A percentile compares a stretch with the other conserved stretches of the same genome.
Evolutionary conservation across 2,113 vertebrate genomes (phyloP).

Genomic region (Drymodes brunneopygia): DNA sequence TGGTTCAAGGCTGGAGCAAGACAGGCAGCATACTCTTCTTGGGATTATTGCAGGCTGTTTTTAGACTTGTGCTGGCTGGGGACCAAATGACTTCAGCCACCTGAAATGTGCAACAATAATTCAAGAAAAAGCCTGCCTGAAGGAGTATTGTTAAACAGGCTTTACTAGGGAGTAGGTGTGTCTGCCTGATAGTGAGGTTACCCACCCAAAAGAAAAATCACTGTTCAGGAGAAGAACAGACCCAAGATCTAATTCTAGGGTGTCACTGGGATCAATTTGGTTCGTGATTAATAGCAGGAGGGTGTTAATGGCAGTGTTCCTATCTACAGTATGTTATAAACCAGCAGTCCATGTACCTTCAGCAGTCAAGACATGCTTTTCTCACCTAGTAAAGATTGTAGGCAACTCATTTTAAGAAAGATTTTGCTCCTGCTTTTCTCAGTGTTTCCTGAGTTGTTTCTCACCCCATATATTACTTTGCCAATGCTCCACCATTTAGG

Average conservation of each 20-base stretch:
- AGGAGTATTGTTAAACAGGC: background rate
- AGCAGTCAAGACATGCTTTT: background rate
- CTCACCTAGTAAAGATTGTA: background rate
- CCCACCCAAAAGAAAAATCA: background rate
- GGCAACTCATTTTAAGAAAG: background rate
- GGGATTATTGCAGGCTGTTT: background rate
- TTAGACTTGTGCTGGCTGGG: background rate
- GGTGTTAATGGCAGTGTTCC: background rate
- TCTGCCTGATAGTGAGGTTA: background rate
- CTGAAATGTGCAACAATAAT: background rate
- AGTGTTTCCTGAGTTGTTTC: background rate
- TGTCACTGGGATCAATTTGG: background rate
- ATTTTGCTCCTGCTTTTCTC: background rate
- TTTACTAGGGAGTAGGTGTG: background rate
- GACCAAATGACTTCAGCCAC: slow-evolving; percentile 14
- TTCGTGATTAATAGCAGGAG: background rate
- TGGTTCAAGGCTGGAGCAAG: background rate
- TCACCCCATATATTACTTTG: background rate
- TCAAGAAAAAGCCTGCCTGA: slow-evolving; percentile 25
- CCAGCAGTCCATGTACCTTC: background rate
- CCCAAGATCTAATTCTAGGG: background rate
- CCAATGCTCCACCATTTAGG: background rate
- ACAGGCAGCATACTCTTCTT: background rate
- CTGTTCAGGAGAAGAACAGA: background rate
- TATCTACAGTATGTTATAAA: background rate